Percentiles rank a stretch among this genome's conserved stretches.
Evolutionary conservation across 2,113 vertebrate genomes (phyloP).

Genomic region (Dasyurus viverrinus): DNA sequence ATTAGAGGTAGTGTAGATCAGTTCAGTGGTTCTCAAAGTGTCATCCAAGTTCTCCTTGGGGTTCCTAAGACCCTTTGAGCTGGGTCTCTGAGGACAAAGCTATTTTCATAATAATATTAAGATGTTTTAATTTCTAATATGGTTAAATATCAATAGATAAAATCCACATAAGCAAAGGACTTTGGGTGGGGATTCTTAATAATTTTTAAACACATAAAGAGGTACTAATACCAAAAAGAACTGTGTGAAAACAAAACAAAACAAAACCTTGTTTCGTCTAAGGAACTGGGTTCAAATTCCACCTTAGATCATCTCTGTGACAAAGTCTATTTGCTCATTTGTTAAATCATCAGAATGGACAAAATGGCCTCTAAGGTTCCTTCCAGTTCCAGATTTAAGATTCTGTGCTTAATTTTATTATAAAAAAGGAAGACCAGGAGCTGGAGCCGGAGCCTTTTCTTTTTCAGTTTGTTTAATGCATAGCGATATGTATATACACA

Average conservation of each 20-base stretch:
- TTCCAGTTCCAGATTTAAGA: background rate
- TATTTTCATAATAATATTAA: background rate
- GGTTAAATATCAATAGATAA: background rate
- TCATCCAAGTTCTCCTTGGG: background rate
- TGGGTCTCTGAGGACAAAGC: background rate
- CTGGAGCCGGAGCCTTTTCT: background rate
- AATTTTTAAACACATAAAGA: background rate
- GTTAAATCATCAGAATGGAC: background rate
- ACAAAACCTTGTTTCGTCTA: background rate
- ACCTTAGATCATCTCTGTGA: background rate
- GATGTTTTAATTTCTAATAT: background rate
- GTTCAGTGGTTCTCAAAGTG: background rate
- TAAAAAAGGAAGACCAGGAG: background rate
- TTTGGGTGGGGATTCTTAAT: background rate
- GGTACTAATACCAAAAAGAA: background rate
- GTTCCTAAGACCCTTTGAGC: background rate
- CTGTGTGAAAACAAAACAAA: background rate
- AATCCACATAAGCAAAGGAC: background rate
- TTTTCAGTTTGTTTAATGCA: background rate
- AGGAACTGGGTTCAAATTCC: background rate
- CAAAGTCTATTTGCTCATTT: background rate
- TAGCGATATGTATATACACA: background rate
- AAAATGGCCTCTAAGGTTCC: background rate
- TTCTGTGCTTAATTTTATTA: background rate
- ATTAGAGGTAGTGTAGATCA: background rate